Conservation (phyloP, 2,888 invertebrate species). For the Ophion costatus region DNA sequence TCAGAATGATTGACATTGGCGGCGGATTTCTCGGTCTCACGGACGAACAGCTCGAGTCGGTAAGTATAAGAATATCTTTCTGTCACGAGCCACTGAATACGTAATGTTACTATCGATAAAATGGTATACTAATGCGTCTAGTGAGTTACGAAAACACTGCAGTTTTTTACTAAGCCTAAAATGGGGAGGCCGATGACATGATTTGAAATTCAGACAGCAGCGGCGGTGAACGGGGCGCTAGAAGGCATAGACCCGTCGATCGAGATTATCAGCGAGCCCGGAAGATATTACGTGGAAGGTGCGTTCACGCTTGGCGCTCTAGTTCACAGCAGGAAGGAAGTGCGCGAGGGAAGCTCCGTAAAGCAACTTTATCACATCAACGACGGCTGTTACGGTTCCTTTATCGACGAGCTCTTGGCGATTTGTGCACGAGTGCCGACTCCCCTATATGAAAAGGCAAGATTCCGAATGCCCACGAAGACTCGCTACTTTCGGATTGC, state of each 20-base stretch:
- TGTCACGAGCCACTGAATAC: too few relatives aligned
- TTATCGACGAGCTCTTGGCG: conserved; percentile 84
- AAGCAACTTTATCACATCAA: conserved; percentile 86
- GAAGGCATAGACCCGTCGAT: conserved; percentile 81
- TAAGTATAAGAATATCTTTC: conserved; percentile 66
- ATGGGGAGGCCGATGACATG: neutral
- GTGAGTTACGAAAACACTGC: too few relatives aligned
- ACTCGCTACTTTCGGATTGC: neutral
- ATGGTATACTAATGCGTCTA: too few relatives aligned
- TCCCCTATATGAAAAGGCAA: conserved; percentile 65
- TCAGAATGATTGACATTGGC: conserved; percentile 86
- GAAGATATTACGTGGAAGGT: conserved; percentile 86
- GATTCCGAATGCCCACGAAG: neutral
- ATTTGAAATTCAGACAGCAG: conserved; percentile 77
- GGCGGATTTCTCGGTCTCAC: conserved; percentile 86
- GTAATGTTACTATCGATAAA: too few relatives aligned
- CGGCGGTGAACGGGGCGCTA: conserved; percentile 84
- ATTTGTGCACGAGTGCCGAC: conserved; percentile 71
- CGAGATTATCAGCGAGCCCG: conserved; percentile 86
- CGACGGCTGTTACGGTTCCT: conserved; percentile 87
- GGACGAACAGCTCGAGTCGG: conserved; percentile 83
- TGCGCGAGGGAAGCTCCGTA: conserved; percentile 71
- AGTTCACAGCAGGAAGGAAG: conserved; percentile 85
- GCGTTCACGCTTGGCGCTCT: conserved; percentile 86
- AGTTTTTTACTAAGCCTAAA: neutral